Base-by-base conservation (phyloP, 2,797 vertebrate genomes). In the Apodemus agrarius region DNA sequence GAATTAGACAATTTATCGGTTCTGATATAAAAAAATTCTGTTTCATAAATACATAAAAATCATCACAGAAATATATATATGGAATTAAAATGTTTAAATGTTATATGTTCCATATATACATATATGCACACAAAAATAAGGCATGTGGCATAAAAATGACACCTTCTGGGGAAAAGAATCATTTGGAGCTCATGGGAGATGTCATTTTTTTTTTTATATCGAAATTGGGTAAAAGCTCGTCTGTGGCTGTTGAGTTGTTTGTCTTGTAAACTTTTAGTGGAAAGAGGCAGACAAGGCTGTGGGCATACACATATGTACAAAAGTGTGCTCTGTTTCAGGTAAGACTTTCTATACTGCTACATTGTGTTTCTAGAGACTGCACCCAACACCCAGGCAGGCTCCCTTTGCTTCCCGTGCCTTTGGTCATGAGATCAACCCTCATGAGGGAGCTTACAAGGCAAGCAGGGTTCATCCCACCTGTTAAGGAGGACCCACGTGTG, bases 361-460 rank as follows among this genome's bases (percentile, higher is more conserved):
- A 89, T 63, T 82, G 72, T 54, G 84, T 63, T 89, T 93, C 88
- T 81, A 91, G n/a, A 94, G 54, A 76, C 89, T 40, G 93, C 10
- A 72, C 95, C 97, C 86, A 86, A 22, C 63, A 37, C 31, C 72
- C 86, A 49, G 34, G 3, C 80, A 43, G 82, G 93, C 81, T 84
- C 89, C 95, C 37, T 76, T 85, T 63, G 81, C 76, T 81, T 67
- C 91, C 95, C 91, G 54, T 0, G 3, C 34, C 19, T 65, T 65
- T 65, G 91, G 86, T 92, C 75, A 69, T 86, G 67, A 89, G 79
- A 75, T 5, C n/a, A 29, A 4, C 24, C 19, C 14, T 72, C 49
- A 26, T 85, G 92, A 81, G 96, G 96, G 97, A 85, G 93, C 93
- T 96, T 95, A 95, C 95, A 96, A 95, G 97, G 96, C 90, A 92